phyloP scores from a whole-genome alignment of 2,888 invertebrate genomes.

The Eretmocerus hayati region DNA sequence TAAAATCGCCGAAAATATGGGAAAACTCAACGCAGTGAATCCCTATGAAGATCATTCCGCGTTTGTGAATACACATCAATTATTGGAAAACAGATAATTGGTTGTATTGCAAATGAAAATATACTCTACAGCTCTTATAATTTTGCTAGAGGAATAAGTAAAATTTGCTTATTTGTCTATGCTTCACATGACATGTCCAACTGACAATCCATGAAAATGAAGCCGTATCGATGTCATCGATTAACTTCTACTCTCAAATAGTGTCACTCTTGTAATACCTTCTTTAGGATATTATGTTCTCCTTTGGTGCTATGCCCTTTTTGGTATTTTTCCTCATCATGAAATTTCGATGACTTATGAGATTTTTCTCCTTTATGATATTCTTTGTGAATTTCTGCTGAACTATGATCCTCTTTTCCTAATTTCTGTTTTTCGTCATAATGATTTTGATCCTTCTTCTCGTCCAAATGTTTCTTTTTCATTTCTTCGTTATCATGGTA shows the following conservation, averaged over 20 bases:
- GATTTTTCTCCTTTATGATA: constrained; percentile 64
- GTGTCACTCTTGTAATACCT: constrained; percentile 36
- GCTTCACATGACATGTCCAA: too few relatives aligned
- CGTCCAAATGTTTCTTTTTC: constrained; percentile 62
- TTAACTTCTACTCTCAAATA: too few relatives aligned
- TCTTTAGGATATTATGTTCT: constrained; percentile 66
- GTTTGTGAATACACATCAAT: too few relatives aligned
- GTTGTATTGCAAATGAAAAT: not conserved
- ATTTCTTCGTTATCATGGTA: constrained; percentile 58
- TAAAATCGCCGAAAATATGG: not conserved
- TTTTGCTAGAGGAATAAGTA: too few relatives aligned
- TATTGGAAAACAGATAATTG: not conserved
- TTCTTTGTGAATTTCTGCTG: constrained; percentile 58
- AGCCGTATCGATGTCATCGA: too few relatives aligned
- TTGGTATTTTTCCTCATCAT: constrained; percentile 60
- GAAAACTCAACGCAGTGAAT: too few relatives aligned
- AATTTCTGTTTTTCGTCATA: constrained; percentile 60
- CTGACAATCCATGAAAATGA: too few relatives aligned
- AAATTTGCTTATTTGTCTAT: too few relatives aligned
- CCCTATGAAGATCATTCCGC: too few relatives aligned
- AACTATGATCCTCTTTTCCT: constrained; percentile 57
- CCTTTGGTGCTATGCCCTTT: constrained; percentile 72
- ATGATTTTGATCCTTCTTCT: constrained; percentile 58
- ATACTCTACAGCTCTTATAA: too few relatives aligned
- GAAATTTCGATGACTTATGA: constrained; percentile 57